Evolutionary conservation across 30 jellyfish, hydroid and myxozoan species (phyloP).

Genomic region (Nemopilema nomurai): DNA sequence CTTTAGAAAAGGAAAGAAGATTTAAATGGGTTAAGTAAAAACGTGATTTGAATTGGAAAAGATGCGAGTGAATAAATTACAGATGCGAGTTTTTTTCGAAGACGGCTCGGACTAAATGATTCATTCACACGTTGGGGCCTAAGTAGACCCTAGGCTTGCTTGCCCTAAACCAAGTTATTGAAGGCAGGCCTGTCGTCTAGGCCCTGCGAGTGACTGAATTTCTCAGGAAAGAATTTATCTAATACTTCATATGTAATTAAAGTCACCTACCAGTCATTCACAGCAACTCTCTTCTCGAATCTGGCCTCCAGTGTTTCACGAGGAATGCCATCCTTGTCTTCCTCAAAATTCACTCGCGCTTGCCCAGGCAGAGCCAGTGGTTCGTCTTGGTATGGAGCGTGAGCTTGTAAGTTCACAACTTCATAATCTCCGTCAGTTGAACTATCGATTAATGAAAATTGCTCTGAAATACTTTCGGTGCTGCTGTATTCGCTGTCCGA

Average conservation of each 20-base stretch:
- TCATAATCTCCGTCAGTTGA: conserved; percentile 1
- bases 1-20: background rate
- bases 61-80: background rate
- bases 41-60: background rate
- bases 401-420: background rate
- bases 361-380: background rate
- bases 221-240: conserved; percentile 4
- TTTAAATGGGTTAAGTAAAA: background rate
- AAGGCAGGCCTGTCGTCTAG: conserved; percentile 1
- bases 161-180: background rate
- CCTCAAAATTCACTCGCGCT: background rate
- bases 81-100: background rate
- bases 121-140: conserved; percentile 1
- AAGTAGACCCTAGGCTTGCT: background rate
- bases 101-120: background rate
- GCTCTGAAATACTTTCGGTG: background rate
- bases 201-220: background rate
- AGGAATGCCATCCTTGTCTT: background rate
- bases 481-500: background rate
- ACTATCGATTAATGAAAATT: background rate
- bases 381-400: background rate
- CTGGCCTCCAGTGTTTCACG: background rate
- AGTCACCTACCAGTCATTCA: background rate
- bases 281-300: background rate
- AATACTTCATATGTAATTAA: background rate